Evolutionary conservation across 2,888 invertebrate genomes (phyloP), one percentile per base, ranked within the genome.

Genomic region (Bombylius discolor): DNA sequence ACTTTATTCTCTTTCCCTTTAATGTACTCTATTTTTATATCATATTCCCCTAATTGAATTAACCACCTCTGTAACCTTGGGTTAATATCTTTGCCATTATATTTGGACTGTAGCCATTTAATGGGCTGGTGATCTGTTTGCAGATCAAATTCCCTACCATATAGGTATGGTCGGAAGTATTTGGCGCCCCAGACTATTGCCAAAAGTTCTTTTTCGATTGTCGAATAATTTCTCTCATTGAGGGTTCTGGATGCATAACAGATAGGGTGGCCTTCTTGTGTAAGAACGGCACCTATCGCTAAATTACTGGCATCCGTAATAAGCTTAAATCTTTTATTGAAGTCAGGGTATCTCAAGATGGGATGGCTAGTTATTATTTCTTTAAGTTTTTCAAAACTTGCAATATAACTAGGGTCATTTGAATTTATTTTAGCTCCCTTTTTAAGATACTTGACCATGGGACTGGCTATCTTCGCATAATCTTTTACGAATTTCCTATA

Each of bases 171-270:
- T 32, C 53, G 47, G 14, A 49, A 53, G 44, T 53, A 53, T 33
- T 44, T 53, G 47, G 39, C 42, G 23, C 52, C 52, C 52, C 47
- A 52, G 12, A 52, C 52, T 36, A 47, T 47, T 14, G 52, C 47
- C 14, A 49, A 32, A 12, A 36, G 33, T 46, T 52, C 47, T 31
- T 53, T 53, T 46, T 56, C 52, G n/a, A 53, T 42, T 13, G 52
- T 56, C 1, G 53, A 47, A 12, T 50, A 56, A 46, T 53, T 56
- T 14, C 39, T 52, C 49, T 56, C 49, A 33, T 50, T 53, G 3
- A 49, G 33, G 5, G 53, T 53, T 50, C 53, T 50, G 32, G 52
- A 52, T 31, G 56, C 50, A 33, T 53, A 53, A 32, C 53, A 53
- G 31, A 56, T 51, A 13, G 53, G 56, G 44, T 57, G 47, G 32